Evolutionary conservation across 1,140 invertebrate genomes (phyloP), one percentile per base, ranked within the genome.

Genomic region (Nymphalis io): DNA sequence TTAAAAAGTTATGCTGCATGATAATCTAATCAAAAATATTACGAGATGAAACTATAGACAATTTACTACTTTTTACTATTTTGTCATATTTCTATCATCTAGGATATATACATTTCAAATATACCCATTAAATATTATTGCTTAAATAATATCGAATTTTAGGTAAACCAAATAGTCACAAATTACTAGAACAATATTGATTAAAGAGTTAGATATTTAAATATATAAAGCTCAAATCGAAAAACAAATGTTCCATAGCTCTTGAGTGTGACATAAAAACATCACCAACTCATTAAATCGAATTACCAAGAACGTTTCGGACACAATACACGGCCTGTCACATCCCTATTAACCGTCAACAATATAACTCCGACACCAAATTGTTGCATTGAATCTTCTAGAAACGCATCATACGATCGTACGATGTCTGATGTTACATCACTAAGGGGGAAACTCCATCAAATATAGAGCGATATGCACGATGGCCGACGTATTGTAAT

Each of bases 321-420:
- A 23, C 60, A 63, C 60, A 63, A 66, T 33, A 38, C 48, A 55
- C 42, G 38, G 48, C 15, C 18, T 42, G 21, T 20, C 11, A 66
- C 55, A 57, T 66, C 64, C 55, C 55, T 66, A 58, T 66, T 57
- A 66, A 11, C 64, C 64, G 53, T 59, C 40, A 20, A 55, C 51
- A 55, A 55, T 63, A 63, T 46, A 62, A 62, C 23, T 38, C 27
- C 5, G 18, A 63, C 60, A 63, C 60, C 60, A 33, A 63, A 63
- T 53, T 55, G 51, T 27, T 63, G 60, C 60, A 63, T 16, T 63
- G 60, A 63, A 63, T 16, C 15, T 15, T 63, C 60, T 53, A 63
- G 60, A 63, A 66, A 18, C 55, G 55, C 51, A 66, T 66, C 53
- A 66, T 66, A 66, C 64, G 64, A 66, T 66, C 64, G 39, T 66